Percentiles rank a stretch among this genome's conserved stretches.
phyloP scores from a whole-genome alignment of 2,797 vertebrate genomes.

The Alcedo atthis region DNA sequence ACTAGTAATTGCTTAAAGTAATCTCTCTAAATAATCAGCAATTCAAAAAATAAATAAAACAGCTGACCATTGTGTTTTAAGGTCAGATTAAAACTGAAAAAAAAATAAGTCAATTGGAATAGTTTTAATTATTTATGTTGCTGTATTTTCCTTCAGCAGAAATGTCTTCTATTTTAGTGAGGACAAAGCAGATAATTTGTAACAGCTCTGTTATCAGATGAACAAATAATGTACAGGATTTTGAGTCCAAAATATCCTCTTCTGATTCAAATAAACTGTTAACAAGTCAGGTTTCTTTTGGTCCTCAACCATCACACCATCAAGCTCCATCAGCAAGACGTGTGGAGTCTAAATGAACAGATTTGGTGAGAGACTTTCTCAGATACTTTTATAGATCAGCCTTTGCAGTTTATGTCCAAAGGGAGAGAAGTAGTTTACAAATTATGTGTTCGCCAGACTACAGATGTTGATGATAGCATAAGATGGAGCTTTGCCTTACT shows the following conservation, averaged over 20 bases:
- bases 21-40: constrained; percentile 77
- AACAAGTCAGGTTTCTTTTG: not conserved
- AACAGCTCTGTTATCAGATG: not conserved
- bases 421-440: not conserved
- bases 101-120: constrained; percentile 65
- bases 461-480: not conserved
- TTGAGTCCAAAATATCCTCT: not conserved
- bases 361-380: not conserved
- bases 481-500: not conserved
- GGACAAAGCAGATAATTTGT: constrained; percentile 45
- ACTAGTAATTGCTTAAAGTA: constrained; percentile 55
- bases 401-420: not conserved
- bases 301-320: not conserved
- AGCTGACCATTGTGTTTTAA: constrained; percentile 63
- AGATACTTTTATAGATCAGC: not conserved
- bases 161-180: constrained; percentile 32
- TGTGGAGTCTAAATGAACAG: not conserved
- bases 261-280: not conserved
- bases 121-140: constrained; percentile 68
- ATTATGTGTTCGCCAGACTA: not conserved
- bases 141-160: constrained; percentile 14
- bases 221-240: not conserved
- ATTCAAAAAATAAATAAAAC: constrained; percentile 72
- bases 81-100: constrained; percentile 65
- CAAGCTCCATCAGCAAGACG: not conserved